These are phyloP conservation scores for Hyalella azteca DNA, from an alignment of 2,888 invertebrate species.

Conservation along the genomic window DNA sequence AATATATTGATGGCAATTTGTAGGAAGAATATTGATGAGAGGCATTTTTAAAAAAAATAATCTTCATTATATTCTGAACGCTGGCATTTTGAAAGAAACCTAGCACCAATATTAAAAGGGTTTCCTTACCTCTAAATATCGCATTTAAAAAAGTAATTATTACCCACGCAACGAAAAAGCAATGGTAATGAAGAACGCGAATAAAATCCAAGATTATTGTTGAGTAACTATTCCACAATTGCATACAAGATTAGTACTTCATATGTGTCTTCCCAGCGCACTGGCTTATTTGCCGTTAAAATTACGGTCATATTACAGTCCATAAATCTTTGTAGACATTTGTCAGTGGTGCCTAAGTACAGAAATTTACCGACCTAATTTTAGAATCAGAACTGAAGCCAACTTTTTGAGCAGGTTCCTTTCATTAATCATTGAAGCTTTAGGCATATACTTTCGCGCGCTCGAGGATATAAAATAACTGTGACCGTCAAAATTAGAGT, in stretches of 20 bases:
- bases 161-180: too few species aligned
- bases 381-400: constrained; percentile 24
- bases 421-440: not conserved
- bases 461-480: constrained; percentile 27
- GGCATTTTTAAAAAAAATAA: too few species aligned
- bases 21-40: not conserved
- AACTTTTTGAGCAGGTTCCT: not conserved
- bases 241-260: constrained; percentile 1
- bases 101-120: too few species aligned
- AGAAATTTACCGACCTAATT: constrained; percentile 30
- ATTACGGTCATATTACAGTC: constrained; percentile 20
- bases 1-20: constrained; percentile 15
- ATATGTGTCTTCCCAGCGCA: constrained; percentile 31
- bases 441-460: constrained; percentile 22
- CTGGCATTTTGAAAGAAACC: constrained; percentile 15
- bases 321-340: constrained; percentile 25
- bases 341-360: constrained; percentile 35
- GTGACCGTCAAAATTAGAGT: not conserved
- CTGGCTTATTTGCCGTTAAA: constrained; percentile 27
- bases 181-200: too few species aligned
- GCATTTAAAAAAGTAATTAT: too few species aligned
- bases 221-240: not conserved
- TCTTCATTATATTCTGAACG: not conserved
- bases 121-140: not conserved
- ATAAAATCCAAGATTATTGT: not conserved